A percentile compares a stretch with the other conserved stretches of the same genome.
Conservation (phyloP, 2,797 vertebrate genomes). For the Rhinichthys osculus region DNA sequence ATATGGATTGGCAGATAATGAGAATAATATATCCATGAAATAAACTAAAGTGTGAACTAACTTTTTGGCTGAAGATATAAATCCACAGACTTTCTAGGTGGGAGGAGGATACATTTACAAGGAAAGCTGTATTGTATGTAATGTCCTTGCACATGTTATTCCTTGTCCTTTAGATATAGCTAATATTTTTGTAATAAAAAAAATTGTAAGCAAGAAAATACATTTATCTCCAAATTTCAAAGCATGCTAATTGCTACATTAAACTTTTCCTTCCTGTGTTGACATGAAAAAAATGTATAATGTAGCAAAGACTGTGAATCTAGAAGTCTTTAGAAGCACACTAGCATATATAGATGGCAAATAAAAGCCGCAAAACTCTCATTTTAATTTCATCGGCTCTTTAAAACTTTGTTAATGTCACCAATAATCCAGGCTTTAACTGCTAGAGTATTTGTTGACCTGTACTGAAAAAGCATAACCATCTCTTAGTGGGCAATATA, state of each 20-base stretch:
- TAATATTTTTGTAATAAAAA: not conserved
- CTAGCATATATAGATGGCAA: not conserved
- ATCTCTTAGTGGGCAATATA: not conserved
- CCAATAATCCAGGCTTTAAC: not conserved
- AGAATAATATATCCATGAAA: constrained; percentile 46
- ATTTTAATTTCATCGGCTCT: not conserved
- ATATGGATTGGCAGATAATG: constrained; percentile 37
- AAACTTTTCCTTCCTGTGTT: not conserved
- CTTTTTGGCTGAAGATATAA: not conserved
- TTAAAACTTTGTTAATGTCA: constrained; percentile 9
- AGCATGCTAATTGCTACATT: constrained; percentile 4
- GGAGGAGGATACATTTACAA: not conserved
- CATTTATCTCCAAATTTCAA: not conserved
- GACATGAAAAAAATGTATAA: not conserved
- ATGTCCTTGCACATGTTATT: not conserved
- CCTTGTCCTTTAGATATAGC: not conserved
- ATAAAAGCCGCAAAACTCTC: not conserved
- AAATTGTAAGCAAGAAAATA: not conserved
- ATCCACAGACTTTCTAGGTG: not conserved
- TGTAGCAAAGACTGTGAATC: not conserved
- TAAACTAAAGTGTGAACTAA: constrained; percentile 9
- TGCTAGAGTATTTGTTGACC: constrained; percentile 22
- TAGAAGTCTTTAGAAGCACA: not conserved
- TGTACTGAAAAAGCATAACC: constrained; percentile 3
- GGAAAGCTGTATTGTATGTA: not conserved